Conservation (phyloP, 2,888 invertebrate species). For the Myopa tessellatipennis region DNA sequence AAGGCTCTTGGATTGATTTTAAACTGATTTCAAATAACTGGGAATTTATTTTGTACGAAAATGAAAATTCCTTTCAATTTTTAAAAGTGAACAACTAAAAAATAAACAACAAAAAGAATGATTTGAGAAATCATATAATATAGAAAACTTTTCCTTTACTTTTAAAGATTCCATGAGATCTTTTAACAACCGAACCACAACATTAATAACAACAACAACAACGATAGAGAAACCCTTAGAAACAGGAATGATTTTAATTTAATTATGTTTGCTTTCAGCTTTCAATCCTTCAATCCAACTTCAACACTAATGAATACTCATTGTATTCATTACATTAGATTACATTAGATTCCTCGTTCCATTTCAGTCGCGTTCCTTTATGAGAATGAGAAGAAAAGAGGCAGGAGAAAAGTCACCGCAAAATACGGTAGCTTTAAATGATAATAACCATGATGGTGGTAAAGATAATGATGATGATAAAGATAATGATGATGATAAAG, state of each 20-base stretch:
- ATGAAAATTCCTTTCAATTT: neutral
- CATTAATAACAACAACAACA: neutral
- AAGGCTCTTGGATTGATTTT: too few relatives aligned
- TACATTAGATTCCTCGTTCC: neutral
- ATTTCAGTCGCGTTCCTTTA: neutral
- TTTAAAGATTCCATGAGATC: neutral
- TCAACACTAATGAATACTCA: slow-evolving; percentile 20
- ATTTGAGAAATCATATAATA: neutral
- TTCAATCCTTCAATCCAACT: slow-evolving; percentile 18
- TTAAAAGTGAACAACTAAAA: neutral
- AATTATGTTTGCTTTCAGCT: slow-evolving; percentile 31
- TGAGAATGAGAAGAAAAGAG: neutral
- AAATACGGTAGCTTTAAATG: neutral
- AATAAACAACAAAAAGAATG: neutral
- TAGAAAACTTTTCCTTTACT: neutral
- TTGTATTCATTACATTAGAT: slow-evolving; percentile 18
- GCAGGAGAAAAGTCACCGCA: neutral
- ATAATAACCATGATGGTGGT: neutral
- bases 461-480: too few relatives aligned
- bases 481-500: too few relatives aligned
- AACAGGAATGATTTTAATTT: neutral
- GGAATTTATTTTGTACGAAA: too few relatives aligned
- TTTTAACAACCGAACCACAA: neutral
- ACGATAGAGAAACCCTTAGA: neutral
- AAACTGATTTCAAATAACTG: too few relatives aligned